Conservation (phyloP, 2,797 vertebrate genomes). For the Sebastes oblongus region DNA sequence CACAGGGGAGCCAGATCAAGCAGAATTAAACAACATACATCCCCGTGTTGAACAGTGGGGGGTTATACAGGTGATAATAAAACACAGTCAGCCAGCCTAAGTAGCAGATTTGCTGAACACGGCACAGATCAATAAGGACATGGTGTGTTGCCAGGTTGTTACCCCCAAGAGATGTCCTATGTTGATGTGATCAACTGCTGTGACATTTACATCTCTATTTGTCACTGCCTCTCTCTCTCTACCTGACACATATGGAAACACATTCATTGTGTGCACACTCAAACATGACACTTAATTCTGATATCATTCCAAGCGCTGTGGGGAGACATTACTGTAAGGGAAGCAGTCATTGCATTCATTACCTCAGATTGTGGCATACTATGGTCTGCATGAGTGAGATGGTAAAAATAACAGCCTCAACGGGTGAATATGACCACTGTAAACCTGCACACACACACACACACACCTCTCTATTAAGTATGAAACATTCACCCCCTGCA, state of each 20-base stretch:
- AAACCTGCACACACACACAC: neutral
- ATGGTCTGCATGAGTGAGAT: neutral
- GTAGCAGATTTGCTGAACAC: conserved; percentile 47
- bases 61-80: conserved; percentile 50
- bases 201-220: conserved; percentile 11
- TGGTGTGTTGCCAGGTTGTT: conserved; percentile 24
- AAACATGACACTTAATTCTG: conserved; percentile 2
- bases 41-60: conserved; percentile 26
- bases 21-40: conserved; percentile 50
- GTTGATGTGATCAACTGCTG: conserved; percentile 28
- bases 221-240: neutral
- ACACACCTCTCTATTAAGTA: neutral
- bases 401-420: neutral
- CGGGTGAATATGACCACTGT: neutral
- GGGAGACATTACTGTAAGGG: neutral
- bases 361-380: neutral
- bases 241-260: neutral
- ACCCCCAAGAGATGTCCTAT: conserved; percentile 13
- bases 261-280: neutral
- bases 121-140: conserved; percentile 59
- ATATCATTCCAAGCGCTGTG: neutral
- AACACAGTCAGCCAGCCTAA: conserved; percentile 17
- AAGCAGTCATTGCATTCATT: conserved; percentile 1
- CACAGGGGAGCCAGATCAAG: conserved; percentile 47
- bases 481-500: neutral